These are phyloP conservation scores for Paratrypauchen microcephalus DNA, from an alignment of 2,797 vertebrate species.

Conservation along the genomic window DNA sequence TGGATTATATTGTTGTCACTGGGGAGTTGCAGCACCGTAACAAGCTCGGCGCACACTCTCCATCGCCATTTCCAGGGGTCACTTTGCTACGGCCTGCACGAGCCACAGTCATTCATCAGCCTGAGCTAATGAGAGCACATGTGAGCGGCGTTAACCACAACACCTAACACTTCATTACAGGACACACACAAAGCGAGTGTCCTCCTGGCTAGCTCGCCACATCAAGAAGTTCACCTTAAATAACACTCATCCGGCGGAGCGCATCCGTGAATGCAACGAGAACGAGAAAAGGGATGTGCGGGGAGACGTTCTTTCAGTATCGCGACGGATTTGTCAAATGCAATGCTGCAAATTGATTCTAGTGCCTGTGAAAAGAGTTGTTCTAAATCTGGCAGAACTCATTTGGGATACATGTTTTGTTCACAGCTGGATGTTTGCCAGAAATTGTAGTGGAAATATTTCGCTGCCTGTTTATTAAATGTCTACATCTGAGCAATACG, in stretches of 20 bases:
- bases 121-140: conserved; percentile 79
- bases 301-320: conserved; percentile 23
- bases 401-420: conserved; percentile 40
- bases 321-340: conserved; percentile 33
- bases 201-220: conserved; percentile 47
- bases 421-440: conserved; percentile 23
- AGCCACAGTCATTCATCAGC: conserved; percentile 74
- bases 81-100: conserved; percentile 71
- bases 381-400: conserved; percentile 46
- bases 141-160: conserved; percentile 64
- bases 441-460: conserved; percentile 34
- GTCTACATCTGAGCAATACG: conserved; percentile 20
- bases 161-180: conserved; percentile 70
- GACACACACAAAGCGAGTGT: conserved; percentile 49
- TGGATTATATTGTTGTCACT: conserved; percentile 31
- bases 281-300: conserved; percentile 29
- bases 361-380: conserved; percentile 42
- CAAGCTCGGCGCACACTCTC: conserved; percentile 51
- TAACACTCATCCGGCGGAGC: conserved; percentile 42
- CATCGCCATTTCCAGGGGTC: conserved; percentile 73
- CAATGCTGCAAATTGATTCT: conserved; percentile 33
- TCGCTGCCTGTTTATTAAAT: conserved; percentile 25
- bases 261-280: conserved; percentile 24
- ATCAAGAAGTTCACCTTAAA: conserved; percentile 50
- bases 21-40: conserved; percentile 39